Evolutionary conservation across 2,888 invertebrate genomes (phyloP).

Genomic region (Nowickia ferox): DNA sequence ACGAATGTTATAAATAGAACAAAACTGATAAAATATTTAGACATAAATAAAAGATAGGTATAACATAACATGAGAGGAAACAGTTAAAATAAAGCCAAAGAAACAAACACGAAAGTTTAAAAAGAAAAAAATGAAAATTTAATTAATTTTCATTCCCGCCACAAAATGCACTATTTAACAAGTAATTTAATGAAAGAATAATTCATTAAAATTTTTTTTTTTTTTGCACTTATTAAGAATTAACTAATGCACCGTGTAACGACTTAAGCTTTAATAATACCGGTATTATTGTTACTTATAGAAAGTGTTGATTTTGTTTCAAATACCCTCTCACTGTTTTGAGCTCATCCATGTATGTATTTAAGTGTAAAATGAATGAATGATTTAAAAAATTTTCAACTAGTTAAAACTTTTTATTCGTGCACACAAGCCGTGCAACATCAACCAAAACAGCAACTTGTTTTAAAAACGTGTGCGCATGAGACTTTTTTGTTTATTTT

Average conservation of each 20-base stretch:
- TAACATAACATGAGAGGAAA: slow-evolving; percentile 16
- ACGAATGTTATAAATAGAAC: not conserved
- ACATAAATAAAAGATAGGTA: not conserved
- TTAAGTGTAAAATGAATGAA: not conserved
- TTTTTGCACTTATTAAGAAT: not conserved
- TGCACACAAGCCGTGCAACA: slow-evolving; percentile 39
- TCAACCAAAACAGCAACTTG: slow-evolving; percentile 37
- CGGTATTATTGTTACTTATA: not conserved
- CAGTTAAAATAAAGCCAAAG: slow-evolving; percentile 25
- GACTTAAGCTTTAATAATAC: slow-evolving; percentile 5
- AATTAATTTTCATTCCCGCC: slow-evolving; percentile 63
- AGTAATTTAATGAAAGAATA: slow-evolving; percentile 66
- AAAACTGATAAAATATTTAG: not conserved
- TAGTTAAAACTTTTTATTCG: slow-evolving; percentile 35
- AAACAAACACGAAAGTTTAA: slow-evolving; percentile 12
- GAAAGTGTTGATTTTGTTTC: slow-evolving; percentile 13
- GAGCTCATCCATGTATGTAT: not conserved
- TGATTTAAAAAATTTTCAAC: slow-evolving; percentile 33
- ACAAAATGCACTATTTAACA: slow-evolving; percentile 71
- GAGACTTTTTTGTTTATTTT: slow-evolving; percentile 2
- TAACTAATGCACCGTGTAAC: slow-evolving; percentile 39
- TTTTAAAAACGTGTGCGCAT: slow-evolving; percentile 57
- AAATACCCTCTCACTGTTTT: slow-evolving; percentile 21
- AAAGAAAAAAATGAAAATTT: slow-evolving; percentile 29
- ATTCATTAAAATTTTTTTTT: slow-evolving; percentile 49